Base-by-base conservation (phyloP, 2,113 vertebrate species). In the Peromyscus californicus region DNA sequence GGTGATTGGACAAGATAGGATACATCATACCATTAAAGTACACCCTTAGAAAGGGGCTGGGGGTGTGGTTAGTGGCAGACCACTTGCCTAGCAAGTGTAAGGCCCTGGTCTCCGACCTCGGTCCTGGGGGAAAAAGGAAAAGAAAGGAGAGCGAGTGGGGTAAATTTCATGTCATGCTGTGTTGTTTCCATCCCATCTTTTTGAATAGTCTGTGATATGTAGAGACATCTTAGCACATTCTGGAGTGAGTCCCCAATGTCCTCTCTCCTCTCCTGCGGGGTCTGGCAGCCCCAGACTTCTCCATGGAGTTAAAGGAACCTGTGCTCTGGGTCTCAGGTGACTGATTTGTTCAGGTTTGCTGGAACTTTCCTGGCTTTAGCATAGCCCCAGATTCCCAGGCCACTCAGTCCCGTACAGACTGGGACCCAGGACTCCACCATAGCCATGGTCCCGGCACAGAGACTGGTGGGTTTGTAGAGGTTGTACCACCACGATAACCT, bases 221-320 rank as follows among this genome's bases (percentile, higher is more conserved):
- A 8, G 48, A 70, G 70, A 54, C 31, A 1, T 48, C 57, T 78
- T 45, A 33, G 51, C 61, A 15, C 8, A 3, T 16, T 6, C 57
- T 4, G 54, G n/a, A 39, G 86, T 39, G 21, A 36, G 1, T 2
- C 26, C 26, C 67, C 36, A 13, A 2, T 0, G 24, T n/a, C 51
- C 15, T n/a, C n/a, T 65, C 65, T 39, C 1, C 16, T 8, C 13
- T 54, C 0, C 31, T 0, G 1, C 5, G 11, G 51, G 42, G n/a
- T 33, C 76, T 63, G 61, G 61, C 13, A 15, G 67, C 12, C 0
- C 2, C 4, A 45, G 75, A 74, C 67, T 86, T 85, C 3, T 17
- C 39, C 63, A 3, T 33, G 17, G 29, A 48, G 24, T n/a, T 76
- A 33, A 15, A 2, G 26, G 65, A 61, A 33, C 42, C 95, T 26